These are phyloP conservation scores for Lasioglossum leucozonium DNA, from an alignment of 2,888 invertebrate genomes.

Conservation along the genomic window DNA sequence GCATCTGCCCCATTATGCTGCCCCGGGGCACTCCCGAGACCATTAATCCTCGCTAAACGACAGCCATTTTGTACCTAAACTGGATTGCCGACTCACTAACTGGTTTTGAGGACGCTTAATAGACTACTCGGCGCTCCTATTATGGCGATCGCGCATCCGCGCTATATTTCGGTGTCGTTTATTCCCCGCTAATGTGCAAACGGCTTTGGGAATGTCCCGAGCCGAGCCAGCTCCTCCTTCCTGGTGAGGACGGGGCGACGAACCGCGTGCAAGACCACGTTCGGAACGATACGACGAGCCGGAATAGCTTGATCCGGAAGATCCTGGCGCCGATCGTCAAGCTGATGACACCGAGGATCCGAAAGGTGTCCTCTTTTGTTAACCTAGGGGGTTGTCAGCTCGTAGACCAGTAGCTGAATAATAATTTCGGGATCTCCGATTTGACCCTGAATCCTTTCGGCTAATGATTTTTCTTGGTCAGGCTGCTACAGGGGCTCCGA, in stretches of 20 bases:
- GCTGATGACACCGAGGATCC: conserved; percentile 14
- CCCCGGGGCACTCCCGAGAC: conserved; percentile 81
- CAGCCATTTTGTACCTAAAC: conserved; percentile 85
- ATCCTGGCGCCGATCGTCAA: not conserved
- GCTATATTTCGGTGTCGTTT: conserved; percentile 80
- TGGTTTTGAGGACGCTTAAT: conserved; percentile 84
- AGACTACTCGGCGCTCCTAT: conserved; percentile 82
- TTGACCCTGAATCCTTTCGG: not conserved
- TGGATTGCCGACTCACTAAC: conserved; percentile 85
- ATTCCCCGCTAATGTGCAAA: conserved; percentile 73
- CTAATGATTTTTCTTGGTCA: not conserved
- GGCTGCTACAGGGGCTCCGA: not conserved
- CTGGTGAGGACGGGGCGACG: not conserved
- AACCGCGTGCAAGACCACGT: not conserved
- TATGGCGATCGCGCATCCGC: conserved; percentile 78
- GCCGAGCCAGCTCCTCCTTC: conserved; percentile 46
- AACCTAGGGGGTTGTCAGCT: not conserved
- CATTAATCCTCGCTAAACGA: conserved; percentile 85
- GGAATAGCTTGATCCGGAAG: conserved; percentile 2
- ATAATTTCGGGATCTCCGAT: not conserved
- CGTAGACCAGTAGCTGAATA: not conserved
- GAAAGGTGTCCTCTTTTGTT: conserved; percentile 16
- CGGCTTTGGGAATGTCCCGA: conserved; percentile 54
- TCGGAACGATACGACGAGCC: conserved; percentile 10
- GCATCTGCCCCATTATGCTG: conserved; percentile 84